phyloP scores from a whole-genome alignment of 2,888 invertebrate species.

The Hedychridium roseum region DNA sequence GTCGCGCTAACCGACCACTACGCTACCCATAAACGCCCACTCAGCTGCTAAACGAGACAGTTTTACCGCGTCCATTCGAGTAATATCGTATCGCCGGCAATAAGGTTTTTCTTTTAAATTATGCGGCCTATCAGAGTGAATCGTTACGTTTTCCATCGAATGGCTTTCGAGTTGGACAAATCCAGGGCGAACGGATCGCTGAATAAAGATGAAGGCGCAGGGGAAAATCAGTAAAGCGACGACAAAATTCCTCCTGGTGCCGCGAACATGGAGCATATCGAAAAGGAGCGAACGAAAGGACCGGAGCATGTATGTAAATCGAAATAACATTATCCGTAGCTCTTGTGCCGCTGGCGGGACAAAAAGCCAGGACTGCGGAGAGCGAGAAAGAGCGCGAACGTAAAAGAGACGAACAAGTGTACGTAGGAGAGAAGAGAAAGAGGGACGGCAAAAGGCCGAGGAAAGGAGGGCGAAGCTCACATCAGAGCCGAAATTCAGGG shows the following conservation, averaged over 20 bases:
- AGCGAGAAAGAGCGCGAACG: constrained; percentile 11
- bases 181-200: constrained; percentile 16
- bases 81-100: too few species aligned
- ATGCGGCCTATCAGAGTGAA: too few species aligned
- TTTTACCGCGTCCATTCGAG: too few species aligned
- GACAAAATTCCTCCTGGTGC: constrained; percentile 26
- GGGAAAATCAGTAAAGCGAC: constrained; percentile 22
- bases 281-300: constrained; percentile 6
- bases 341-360: constrained; percentile 36
- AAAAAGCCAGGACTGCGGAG: constrained; percentile 14
- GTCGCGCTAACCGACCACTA: too few species aligned
- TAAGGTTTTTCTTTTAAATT: too few species aligned
- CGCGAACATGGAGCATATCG: constrained; percentile 9
- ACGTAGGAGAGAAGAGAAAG: constrained; percentile 7
- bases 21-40: too few species aligned
- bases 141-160: constrained; percentile 8
- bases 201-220: constrained; percentile 22
- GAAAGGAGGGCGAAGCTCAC: constrained; percentile 2
- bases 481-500: constrained; percentile 47
- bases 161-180: constrained; percentile 6
- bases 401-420: constrained; percentile 9
- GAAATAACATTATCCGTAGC: constrained; percentile 53
- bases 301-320: constrained; percentile 48
- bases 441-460: constrained; percentile 6
- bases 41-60: too few species aligned